A percentile compares a stretch with the other conserved stretches of the same genome.
Evolutionary conservation across 2,113 vertebrate genomes (phyloP).

Genomic region (Dissostichus mawsoni): DNA sequence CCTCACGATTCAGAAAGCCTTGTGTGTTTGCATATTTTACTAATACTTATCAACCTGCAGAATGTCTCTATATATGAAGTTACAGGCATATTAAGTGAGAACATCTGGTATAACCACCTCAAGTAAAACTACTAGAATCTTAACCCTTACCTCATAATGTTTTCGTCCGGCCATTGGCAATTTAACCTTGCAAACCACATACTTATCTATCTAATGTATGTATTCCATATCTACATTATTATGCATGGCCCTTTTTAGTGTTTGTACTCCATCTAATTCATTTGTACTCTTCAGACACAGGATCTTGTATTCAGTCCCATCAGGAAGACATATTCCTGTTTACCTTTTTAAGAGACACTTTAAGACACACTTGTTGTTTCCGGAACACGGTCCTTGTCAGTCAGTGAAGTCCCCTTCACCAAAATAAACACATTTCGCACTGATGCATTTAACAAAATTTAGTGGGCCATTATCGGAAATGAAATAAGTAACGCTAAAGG

Average conservation of each 20-base stretch:
- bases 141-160: no score
- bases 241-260: constrained; percentile 1
- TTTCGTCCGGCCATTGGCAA: neutral
- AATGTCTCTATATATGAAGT: constrained; percentile 5
- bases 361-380: constrained; percentile 16
- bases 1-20: constrained; percentile 8
- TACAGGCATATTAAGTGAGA: neutral
- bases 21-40: constrained; percentile 72
- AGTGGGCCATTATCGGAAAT: constrained; percentile 83
- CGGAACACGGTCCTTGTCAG: constrained; percentile 69
- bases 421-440: constrained; percentile 82
- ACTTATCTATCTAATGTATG: neutral
- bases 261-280: constrained; percentile 22
- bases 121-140: neutral
- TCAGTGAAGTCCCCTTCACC: constrained; percentile 63
- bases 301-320: constrained; percentile 21
- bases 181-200: neutral
- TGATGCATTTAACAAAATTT: constrained; percentile 82
- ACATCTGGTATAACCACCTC: neutral
- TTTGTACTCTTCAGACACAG: constrained; percentile 15
- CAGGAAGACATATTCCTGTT: constrained; percentile 53
- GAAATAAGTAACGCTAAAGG: constrained; percentile 85
- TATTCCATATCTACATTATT: neutral
- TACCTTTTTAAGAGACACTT: constrained; percentile 45
- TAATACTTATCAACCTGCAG: neutral